Evolutionary conservation across 2,113 vertebrate genomes (phyloP).

Genomic region (Neopipo cinnamomea): DNA sequence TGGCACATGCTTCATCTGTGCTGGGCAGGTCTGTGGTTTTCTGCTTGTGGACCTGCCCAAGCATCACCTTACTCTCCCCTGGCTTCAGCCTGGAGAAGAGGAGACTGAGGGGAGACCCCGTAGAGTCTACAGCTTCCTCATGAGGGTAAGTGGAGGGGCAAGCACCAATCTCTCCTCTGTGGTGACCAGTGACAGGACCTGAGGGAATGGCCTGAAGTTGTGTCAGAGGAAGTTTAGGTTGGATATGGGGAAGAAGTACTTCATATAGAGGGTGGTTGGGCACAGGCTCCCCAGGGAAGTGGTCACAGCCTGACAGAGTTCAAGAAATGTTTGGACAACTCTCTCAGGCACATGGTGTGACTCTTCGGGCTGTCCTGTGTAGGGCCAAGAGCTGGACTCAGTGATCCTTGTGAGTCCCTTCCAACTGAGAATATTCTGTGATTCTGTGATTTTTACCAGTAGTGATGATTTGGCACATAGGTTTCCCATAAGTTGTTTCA

Average conservation of each 20-base stretch:
- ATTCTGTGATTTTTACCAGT: background rate
- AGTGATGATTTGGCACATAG: background rate
- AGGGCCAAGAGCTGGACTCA: background rate
- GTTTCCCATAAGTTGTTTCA: background rate
- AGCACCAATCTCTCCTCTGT: no score
- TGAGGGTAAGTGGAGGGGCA: background rate
- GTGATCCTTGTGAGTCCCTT: background rate
- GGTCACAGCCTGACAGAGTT: background rate
- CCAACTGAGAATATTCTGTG: background rate
- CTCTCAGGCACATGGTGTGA: background rate
- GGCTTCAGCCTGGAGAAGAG: background rate
- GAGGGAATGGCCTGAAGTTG: background rate
- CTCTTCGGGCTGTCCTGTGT: background rate
- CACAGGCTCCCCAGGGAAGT: background rate
- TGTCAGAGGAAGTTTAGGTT: background rate
- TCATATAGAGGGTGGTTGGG: fast-evolving
- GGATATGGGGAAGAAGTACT: background rate
- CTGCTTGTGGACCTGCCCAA: fast-evolving
- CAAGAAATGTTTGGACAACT: fast-evolving
- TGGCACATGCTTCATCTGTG: fast-evolving
- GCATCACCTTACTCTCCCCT: fast-evolving
- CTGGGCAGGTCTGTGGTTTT: background rate
- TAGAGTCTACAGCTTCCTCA: background rate
- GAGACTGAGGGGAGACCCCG: background rate
- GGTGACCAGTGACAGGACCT: background rate